These are phyloP conservation scores for Rhipidura dahli DNA, from an alignment of 2,113 vertebrate genomes.

Conservation along the genomic window DNA sequence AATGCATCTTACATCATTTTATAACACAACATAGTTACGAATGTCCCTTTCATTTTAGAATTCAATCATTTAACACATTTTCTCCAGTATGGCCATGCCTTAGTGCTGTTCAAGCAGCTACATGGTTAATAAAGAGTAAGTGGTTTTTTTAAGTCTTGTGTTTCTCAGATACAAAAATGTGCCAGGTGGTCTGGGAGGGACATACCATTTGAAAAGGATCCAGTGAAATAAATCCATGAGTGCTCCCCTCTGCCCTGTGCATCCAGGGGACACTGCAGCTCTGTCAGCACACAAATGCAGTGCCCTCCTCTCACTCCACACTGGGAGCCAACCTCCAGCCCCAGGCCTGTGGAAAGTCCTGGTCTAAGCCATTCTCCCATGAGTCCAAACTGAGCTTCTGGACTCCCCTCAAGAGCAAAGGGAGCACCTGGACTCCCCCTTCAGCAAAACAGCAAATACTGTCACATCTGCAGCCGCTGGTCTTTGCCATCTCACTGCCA, in stretches of 20 bases:
- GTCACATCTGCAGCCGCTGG: background rate
- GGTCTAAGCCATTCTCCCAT: background rate
- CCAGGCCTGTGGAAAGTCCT: background rate
- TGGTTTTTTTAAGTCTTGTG: background rate
- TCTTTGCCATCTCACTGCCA: background rate
- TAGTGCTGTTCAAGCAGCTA: background rate
- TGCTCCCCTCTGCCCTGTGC: background rate
- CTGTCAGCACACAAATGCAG: background rate
- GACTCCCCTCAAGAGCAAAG: background rate
- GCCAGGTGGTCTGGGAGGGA: background rate
- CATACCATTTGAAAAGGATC: background rate
- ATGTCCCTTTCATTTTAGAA: background rate
- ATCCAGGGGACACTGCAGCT: background rate
- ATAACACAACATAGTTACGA: background rate
- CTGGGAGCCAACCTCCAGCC: background rate
- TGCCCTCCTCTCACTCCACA: background rate
- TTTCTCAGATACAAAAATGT: background rate
- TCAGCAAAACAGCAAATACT: rapidly evolving
- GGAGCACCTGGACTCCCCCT: background rate
- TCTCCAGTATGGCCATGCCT: background rate
- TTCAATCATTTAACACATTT: background rate
- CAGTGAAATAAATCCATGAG: background rate
- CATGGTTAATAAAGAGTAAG: background rate
- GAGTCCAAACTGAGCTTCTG: background rate
- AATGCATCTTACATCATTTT: background rate